phyloP scores from a whole-genome alignment of 2,888 invertebrate species.

The Schrankia costaestrigalis region DNA sequence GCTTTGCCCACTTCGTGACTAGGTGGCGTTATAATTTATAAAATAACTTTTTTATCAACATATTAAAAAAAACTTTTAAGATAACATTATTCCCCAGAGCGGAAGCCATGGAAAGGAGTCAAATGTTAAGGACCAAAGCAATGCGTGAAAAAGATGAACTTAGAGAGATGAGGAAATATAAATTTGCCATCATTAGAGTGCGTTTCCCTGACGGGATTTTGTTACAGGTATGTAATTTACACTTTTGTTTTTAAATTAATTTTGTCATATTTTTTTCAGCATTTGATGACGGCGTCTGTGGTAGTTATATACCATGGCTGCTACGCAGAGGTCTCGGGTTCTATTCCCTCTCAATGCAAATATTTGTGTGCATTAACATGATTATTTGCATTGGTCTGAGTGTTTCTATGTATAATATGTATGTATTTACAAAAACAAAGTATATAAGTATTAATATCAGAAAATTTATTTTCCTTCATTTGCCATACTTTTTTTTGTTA shows the following conservation, averaged over 20 bases:
- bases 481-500: too few relatives aligned
- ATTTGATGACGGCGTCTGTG: background rate
- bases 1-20: too few relatives aligned
- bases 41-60: background rate
- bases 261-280: background rate
- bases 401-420: too few relatives aligned
- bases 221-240: conserved; percentile 82
- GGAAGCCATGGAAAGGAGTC: conserved; percentile 89
- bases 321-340: too few relatives aligned
- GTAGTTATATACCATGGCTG: too few relatives aligned
- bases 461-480: too few relatives aligned
- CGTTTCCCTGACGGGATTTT: conserved; percentile 93
- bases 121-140: conserved; percentile 94
- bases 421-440: too few relatives aligned
- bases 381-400: too few relatives aligned
- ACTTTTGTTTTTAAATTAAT: background rate
- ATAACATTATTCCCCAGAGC: too few relatives aligned
- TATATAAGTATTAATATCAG: too few relatives aligned
- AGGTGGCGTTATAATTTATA: background rate
- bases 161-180: conserved; percentile 89
- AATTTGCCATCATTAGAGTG: conserved; percentile 91
- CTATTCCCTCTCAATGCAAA: too few relatives aligned
- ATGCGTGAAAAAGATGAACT: conserved; percentile 96
- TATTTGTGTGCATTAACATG: too few relatives aligned
- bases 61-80: background rate